Evolutionary conservation across 2,797 vertebrate species (phyloP), one percentile per base, ranked within the genome.

Genomic region (Hozukius guyotensis): DNA sequence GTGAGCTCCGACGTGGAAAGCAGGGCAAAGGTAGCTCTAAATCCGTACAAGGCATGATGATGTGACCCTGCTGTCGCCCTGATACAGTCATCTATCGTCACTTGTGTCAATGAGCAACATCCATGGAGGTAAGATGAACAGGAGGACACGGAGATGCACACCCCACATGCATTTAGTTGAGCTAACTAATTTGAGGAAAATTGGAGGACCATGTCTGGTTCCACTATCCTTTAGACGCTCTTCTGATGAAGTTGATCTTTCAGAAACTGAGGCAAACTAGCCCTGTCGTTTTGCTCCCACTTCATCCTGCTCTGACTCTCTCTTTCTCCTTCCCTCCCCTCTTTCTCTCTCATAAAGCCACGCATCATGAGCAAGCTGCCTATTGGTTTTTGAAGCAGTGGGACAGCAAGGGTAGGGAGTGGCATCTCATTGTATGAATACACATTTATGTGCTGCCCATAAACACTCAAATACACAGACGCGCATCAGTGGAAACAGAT

Each of bases 331-430:
- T 61, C 75, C 87, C 87, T 73, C 82, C 88, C 69, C 84, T 75
- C 85, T 72, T 74, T 80, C 85, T 87, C 89, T 76, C 90, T 74
- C 77, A 92, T 87, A 88, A 92, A 92, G 83, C 59, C 83, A 85
- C n/a, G 81, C 85, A 92, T 89, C 87, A 74, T 68, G 78, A 89
- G 91, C 86, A 85, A 77, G 87, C 87, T 80, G 88, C 89, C 85
- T 57, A 94, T 92, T 93, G 93, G 91, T 84, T 91, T 93, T 80
- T 85, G 67, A 87, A 85, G 83, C 72, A 81, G 72, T 22, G 68
- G 84, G 83, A 85, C 69, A 84, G 78, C 38, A 78, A 75, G 67
- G 61, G 65, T 77, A 87, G 90, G 90, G 92, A 93, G 93, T 91
- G 91, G 92, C 88, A 80, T 92, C 68, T 76, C 32, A 66, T 36